These are phyloP conservation scores for Camelus bactrianus DNA, from an alignment of 2,113 vertebrate genomes.

Conservation along the genomic window DNA sequence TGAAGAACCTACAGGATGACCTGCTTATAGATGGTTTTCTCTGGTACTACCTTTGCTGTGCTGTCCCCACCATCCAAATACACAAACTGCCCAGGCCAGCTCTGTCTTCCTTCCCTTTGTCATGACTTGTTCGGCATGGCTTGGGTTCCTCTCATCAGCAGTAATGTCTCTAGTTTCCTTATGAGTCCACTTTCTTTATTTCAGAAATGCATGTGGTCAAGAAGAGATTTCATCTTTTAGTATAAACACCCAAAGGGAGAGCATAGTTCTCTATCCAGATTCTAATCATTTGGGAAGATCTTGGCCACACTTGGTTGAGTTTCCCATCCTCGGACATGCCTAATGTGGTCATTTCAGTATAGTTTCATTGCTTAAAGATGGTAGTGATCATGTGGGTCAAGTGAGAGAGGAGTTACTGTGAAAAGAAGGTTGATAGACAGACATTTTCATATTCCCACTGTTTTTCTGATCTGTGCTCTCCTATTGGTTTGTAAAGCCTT, in stretches of 20 bases:
- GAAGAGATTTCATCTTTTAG: not conserved
- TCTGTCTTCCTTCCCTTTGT: accelerated
- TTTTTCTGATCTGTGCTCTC: not conserved
- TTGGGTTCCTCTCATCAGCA: not conserved
- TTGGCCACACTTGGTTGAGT: not conserved
- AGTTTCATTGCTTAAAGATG: not conserved
- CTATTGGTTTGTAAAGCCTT: not conserved
- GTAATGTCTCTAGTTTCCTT: not conserved
- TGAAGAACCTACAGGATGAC: not conserved
- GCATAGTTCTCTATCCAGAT: not conserved
- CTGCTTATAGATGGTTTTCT: not conserved
- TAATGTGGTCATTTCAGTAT: not conserved
- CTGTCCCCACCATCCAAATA: not conserved
- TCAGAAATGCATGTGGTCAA: not conserved
- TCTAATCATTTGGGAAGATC: not conserved
- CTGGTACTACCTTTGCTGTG: accelerated
- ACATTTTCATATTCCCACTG: not conserved
- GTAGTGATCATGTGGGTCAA: accelerated
- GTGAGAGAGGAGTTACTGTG: not conserved
- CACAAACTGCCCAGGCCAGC: accelerated
- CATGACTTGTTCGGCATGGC: not conserved
- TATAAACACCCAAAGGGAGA: not conserved
- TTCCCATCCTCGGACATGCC: not conserved
- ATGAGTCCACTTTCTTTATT: not conserved
- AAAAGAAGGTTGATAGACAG: not conserved